Conservation (phyloP, 37 sponge, comb jelly and placozoan genomes). For the Oscarella lobularis region DNA sequence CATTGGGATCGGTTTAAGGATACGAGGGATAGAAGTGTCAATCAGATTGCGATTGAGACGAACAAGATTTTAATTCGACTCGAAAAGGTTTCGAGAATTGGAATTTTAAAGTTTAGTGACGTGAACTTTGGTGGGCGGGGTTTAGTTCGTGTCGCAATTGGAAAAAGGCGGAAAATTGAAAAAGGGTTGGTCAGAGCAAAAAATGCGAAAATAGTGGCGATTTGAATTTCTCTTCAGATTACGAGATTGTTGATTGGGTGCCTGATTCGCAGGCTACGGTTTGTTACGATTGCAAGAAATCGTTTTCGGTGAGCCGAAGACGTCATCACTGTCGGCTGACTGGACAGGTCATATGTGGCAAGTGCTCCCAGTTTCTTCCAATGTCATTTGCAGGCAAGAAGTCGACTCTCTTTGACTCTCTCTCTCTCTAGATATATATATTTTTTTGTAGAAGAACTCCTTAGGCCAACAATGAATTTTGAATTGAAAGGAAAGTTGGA, state of each 20-base stretch:
- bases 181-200: too few relatives aligned
- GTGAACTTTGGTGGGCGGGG: too few relatives aligned
- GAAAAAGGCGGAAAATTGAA: too few relatives aligned
- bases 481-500: too few relatives aligned
- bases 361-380: slow-evolving; percentile 53
- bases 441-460: slow-evolving; percentile 2
- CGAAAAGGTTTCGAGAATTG: slow-evolving; percentile 57
- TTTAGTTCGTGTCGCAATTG: too few relatives aligned
- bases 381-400: slow-evolving; percentile 38
- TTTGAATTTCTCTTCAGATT: slow-evolving; percentile 36
- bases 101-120: too few relatives aligned
- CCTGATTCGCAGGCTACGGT: slow-evolving; percentile 31
- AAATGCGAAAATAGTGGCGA: too few relatives aligned
- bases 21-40: slow-evolving; percentile 10
- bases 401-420: background rate
- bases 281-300: slow-evolving; percentile 31
- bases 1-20: slow-evolving; percentile 18
- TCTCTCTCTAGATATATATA: background rate
- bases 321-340: slow-evolving; percentile 70
- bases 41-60: slow-evolving; percentile 30
- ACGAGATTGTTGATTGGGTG: slow-evolving; percentile 53
- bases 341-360: slow-evolving; percentile 73
- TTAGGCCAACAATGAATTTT: too few relatives aligned
- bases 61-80: slow-evolving; percentile 46
- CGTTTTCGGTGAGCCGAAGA: slow-evolving; percentile 29